Conservation (phyloP, 2,888 invertebrate genomes). For the Sepioteuthis lessoniana region DNA sequence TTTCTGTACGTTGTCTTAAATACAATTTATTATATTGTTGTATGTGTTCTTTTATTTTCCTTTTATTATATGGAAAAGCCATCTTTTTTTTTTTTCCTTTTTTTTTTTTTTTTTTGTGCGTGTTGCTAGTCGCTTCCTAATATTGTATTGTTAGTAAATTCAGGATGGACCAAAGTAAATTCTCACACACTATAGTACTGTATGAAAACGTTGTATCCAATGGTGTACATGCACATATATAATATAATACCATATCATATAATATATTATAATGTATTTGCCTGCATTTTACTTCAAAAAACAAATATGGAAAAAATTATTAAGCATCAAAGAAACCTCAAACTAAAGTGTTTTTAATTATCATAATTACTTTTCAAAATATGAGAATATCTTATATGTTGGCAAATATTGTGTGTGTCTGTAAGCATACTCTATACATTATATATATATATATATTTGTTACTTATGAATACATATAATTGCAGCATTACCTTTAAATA, state of each 20-base stretch:
- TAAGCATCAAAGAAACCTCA: too few relatives aligned
- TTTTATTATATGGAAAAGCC: too few relatives aligned
- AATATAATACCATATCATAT: neutral
- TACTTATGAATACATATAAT: neutral
- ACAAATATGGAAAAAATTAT: too few relatives aligned
- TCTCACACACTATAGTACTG: neutral
- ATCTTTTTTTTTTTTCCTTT: too few relatives aligned
- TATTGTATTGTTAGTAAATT: too few relatives aligned
- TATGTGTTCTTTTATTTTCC: too few relatives aligned
- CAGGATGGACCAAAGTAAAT: neutral
- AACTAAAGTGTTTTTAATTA: too few relatives aligned
- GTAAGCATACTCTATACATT: neutral
- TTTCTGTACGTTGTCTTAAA: too few relatives aligned
- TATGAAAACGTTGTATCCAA: neutral
- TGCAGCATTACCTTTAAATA: neutral
- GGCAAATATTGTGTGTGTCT: neutral
- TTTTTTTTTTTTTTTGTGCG: too few relatives aligned
- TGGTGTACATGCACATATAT: neutral
- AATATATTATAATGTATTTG: neutral
- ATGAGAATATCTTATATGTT: neutral
- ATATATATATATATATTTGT: constrained; percentile 10
- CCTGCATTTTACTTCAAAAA: neutral
- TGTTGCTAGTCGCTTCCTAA: too few relatives aligned
- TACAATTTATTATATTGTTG: too few relatives aligned
- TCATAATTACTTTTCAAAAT: too few relatives aligned